Evolutionary conservation across 2,888 invertebrate genomes (phyloP).

Genomic region (Diploptera punctata): DNA sequence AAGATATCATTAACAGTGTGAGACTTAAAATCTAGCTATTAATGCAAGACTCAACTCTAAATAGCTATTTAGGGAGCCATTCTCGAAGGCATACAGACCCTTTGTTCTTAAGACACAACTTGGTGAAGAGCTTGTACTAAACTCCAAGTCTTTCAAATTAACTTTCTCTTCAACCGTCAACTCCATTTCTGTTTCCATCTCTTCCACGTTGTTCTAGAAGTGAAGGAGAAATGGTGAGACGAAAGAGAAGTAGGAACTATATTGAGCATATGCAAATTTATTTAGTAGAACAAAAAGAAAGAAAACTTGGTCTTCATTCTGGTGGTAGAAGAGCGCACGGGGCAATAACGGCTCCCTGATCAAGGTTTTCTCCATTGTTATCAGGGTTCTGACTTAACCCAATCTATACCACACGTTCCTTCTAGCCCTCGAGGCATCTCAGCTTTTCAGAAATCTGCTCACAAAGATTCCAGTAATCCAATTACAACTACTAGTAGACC

Average conservation of each 20-base stretch:
- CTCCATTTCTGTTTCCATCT: background rate
- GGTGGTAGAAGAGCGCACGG: background rate
- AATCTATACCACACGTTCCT: background rate
- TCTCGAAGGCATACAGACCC: background rate
- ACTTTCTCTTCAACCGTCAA: constrained; percentile 34
- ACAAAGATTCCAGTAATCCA: background rate
- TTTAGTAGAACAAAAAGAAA: constrained; percentile 28
- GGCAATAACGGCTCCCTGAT: constrained; percentile 9
- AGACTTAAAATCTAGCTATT: too few relatives aligned
- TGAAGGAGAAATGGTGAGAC: background rate
- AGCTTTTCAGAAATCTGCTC: background rate
- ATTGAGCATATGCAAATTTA: constrained; percentile 39
- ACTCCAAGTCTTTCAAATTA: constrained; percentile 37
- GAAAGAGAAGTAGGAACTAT: constrained; percentile 11
- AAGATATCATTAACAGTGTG: too few relatives aligned
- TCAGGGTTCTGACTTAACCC: background rate
- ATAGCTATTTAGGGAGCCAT: background rate
- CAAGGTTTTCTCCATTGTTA: background rate
- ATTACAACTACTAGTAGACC: background rate
- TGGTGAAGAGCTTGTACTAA: background rate
- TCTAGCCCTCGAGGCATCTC: background rate
- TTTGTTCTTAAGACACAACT: background rate
- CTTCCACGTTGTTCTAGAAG: background rate
- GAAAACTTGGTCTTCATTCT: background rate
- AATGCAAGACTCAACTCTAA: too few relatives aligned